These are phyloP conservation scores for Haliclystus octoradiatus DNA, from an alignment of 30 jellyfish, hydroid and myxozoan genomes.

Conservation along the genomic window DNA sequence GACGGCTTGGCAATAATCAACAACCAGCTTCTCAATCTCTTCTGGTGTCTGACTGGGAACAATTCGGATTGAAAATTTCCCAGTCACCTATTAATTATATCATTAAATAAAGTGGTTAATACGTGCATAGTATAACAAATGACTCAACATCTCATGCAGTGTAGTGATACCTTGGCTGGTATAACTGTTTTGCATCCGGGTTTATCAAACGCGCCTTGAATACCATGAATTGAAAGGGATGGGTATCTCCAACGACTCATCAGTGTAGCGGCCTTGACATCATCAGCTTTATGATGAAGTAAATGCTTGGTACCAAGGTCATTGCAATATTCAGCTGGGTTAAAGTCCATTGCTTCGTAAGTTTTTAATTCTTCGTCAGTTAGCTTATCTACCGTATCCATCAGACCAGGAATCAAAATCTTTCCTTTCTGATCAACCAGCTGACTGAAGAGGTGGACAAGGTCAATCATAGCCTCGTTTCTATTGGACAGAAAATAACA, in stretches of 20 bases:
- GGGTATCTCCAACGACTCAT: conserved; percentile 95
- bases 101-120: too few relatives aligned
- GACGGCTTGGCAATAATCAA: conserved; percentile 34
- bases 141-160: too few relatives aligned
- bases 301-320: conserved; percentile 69
- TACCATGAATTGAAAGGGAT: conserved; percentile 89
- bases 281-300: conserved; percentile 45
- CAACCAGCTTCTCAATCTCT: conserved; percentile 52
- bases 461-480: conserved; percentile 91
- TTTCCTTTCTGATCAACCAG: conserved; percentile 75
- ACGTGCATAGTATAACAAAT: too few relatives aligned
- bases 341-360: conserved; percentile 60
- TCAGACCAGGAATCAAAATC: conserved; percentile 68
- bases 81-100: conserved; percentile 63
- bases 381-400: conserved; percentile 46
- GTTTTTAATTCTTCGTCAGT: conserved; percentile 55
- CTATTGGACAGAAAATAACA: too few relatives aligned
- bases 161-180: conserved; percentile 84
- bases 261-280: conserved; percentile 47
- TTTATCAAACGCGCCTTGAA: conserved; percentile 88
- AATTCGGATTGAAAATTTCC: conserved; percentile 85
- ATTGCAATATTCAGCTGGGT: conserved; percentile 58
- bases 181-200: conserved; percentile 90
- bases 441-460: conserved; percentile 49
- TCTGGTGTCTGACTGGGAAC: conserved; percentile 88